phyloP scores from a whole-genome alignment of 2,888 invertebrate species.

The Dynastes maya region DNA sequence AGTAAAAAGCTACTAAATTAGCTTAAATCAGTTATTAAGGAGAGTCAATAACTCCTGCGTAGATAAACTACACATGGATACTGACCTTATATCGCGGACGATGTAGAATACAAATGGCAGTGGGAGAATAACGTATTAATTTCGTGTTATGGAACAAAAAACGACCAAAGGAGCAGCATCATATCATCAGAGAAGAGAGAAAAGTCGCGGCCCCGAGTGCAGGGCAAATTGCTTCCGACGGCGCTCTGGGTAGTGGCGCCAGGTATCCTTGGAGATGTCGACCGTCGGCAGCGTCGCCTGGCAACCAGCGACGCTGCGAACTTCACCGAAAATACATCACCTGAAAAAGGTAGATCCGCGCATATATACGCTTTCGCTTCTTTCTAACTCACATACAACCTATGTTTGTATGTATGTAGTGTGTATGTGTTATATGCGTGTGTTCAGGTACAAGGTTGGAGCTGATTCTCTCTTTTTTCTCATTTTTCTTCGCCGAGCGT shows the following conservation, averaged over 20 bases:
- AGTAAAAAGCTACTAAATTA: too few species aligned
- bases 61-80: too few species aligned
- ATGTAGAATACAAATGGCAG: conserved; percentile 1
- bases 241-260: conserved; percentile 75
- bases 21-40: too few species aligned
- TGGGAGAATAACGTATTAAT: conserved; percentile 63
- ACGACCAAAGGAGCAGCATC: conserved; percentile 59
- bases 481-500: conserved; percentile 12
- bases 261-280: conserved; percentile 73
- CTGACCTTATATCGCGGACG: background rate
- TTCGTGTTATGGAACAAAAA: conserved; percentile 62
- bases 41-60: too few species aligned
- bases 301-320: conserved; percentile 72
- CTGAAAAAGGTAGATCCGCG: conserved; percentile 60
- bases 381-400: conserved; percentile 14
- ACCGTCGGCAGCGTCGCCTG: conserved; percentile 71
- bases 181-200: conserved; percentile 37
- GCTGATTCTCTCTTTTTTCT: conserved; percentile 31
- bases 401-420: background rate
- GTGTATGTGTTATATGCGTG: conserved; percentile 7
- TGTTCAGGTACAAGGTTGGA: conserved; percentile 19
- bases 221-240: conserved; percentile 74
- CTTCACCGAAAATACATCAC: conserved; percentile 58
- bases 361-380: conserved; percentile 31
- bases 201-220: conserved; percentile 57